Conservation (phyloP, 2,888 invertebrate genomes). For the Ceraclea dissimilis region DNA sequence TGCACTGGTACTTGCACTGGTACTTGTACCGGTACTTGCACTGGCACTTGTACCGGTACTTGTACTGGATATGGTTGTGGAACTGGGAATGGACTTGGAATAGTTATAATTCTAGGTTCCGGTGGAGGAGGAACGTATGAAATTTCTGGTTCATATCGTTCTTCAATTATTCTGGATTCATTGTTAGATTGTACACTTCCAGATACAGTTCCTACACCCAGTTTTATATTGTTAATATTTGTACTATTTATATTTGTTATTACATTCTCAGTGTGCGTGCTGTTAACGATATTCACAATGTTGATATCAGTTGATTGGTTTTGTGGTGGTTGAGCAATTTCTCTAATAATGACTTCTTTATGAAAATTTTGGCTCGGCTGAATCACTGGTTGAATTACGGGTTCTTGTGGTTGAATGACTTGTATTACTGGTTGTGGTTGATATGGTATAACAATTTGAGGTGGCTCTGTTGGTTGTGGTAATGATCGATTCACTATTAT, state of each 20-base stretch:
- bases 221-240: constrained; percentile 1
- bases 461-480: too few relatives aligned
- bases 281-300: neutral
- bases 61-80: constrained; percentile 2
- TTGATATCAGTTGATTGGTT: neutral
- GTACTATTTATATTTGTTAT: constrained; percentile 1
- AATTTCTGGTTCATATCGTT: neutral
- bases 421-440: neutral
- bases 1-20: neutral
- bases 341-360: neutral
- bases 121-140: neutral
- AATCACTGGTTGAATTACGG: neutral
- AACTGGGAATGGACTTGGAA: neutral
- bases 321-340: neutral
- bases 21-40: neutral
- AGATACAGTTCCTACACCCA: neutral
- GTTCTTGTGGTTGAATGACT: neutral
- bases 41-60: neutral
- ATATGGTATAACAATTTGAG: neutral
- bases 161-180: neutral
- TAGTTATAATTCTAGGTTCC: too few relatives aligned
- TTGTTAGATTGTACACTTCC: neutral
- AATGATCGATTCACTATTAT: too few relatives aligned
- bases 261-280: neutral
- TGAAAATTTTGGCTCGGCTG: neutral